Conservation (phyloP, 2,113 vertebrate genomes). For the Paraplagusia blochii region DNA sequence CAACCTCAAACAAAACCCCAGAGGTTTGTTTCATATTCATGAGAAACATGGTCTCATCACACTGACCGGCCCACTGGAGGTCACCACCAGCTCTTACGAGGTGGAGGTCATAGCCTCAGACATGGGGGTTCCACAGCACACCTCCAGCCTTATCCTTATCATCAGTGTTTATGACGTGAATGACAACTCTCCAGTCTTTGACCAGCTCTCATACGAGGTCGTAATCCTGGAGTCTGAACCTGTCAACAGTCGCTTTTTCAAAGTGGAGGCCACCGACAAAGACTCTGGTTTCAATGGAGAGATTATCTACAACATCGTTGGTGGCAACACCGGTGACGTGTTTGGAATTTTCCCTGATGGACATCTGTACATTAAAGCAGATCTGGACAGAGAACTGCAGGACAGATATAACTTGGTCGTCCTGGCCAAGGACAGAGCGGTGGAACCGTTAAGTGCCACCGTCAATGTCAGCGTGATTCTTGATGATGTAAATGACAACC, state of each 20-base stretch:
- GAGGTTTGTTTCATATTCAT: constrained; percentile 84
- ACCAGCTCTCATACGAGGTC: constrained; percentile 95
- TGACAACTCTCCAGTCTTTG: constrained; percentile 92
- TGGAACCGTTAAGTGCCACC: constrained; percentile 87
- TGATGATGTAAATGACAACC: constrained; percentile 95
- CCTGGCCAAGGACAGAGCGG: constrained; percentile 87
- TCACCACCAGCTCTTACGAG: constrained; percentile 87
- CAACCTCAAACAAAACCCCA: constrained; percentile 89
- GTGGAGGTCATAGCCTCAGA: constrained; percentile 89
- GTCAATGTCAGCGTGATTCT: constrained; percentile 91
- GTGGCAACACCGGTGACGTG: constrained; percentile 86
- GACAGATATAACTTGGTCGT: constrained; percentile 87
- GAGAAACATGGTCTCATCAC: constrained; percentile 86
- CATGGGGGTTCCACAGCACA: constrained; percentile 86
- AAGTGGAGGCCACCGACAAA: constrained; percentile 90
- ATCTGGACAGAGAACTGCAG: constrained; percentile 93
- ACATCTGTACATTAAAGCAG: constrained; percentile 92
- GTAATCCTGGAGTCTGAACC: constrained; percentile 89
- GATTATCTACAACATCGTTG: constrained; percentile 87
- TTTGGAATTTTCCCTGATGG: constrained; percentile 98
- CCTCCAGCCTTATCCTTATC: constrained; percentile 85
- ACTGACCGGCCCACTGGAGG: constrained; percentile 83
- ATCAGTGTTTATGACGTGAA: constrained; percentile 95
- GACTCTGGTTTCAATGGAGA: constrained; percentile 94
- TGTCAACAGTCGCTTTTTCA: constrained; percentile 95